Evolutionary conservation across 2,797 vertebrate species (phyloP).

Genomic region (Sciurus carolinensis): DNA sequence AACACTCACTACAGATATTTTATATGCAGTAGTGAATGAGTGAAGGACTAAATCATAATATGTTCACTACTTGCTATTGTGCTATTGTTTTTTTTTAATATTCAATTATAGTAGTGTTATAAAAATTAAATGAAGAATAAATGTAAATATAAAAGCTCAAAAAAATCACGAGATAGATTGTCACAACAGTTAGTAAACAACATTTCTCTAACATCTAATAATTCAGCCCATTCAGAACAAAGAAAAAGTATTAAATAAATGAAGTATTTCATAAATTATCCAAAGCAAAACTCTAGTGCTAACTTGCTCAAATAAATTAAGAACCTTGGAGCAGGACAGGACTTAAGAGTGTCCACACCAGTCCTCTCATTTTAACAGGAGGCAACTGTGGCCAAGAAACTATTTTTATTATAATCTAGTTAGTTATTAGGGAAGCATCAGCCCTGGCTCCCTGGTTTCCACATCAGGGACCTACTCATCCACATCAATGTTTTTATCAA

Average conservation of each 20-base stretch:
- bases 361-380: background rate
- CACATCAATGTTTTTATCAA: background rate
- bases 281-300: slow-evolving; percentile 28
- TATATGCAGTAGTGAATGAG: slow-evolving; percentile 87
- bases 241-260: background rate
- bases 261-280: slow-evolving; percentile 12
- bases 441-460: background rate
- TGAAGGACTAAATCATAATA: slow-evolving; percentile 86
- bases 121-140: slow-evolving; percentile 87
- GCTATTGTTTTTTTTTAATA: slow-evolving; percentile 88
- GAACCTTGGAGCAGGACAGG: background rate
- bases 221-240: background rate
- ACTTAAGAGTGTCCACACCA: background rate
- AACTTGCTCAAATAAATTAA: slow-evolving; percentile 18
- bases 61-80: slow-evolving; percentile 85
- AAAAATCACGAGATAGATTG: background rate
- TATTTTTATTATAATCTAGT: slow-evolving; percentile 6
- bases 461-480: background rate
- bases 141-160: slow-evolving; percentile 87
- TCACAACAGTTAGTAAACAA: slow-evolving; percentile 2
- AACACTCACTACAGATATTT: slow-evolving; percentile 85
- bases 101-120: slow-evolving; percentile 89
- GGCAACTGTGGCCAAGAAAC: background rate
- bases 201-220: background rate
- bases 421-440: background rate